Percentiles rank a stretch among this genome's conserved stretches.
These are phyloP conservation scores for Physella acuta DNA, from an alignment of 1,140 invertebrate species.

Conservation along the genomic window DNA sequence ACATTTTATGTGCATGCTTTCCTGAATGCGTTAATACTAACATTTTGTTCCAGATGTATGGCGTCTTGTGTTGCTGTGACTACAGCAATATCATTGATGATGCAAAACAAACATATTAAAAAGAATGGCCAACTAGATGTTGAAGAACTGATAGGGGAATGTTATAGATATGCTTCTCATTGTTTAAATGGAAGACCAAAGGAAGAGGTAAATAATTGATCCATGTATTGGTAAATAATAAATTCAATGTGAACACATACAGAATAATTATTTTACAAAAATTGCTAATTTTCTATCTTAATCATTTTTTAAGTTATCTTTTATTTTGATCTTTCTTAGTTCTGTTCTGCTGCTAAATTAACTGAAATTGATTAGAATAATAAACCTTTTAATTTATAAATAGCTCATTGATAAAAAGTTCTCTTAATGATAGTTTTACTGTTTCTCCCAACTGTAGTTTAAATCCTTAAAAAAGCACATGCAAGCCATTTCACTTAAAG, in stretches of 20 bases:
- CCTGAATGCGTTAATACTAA: not conserved
- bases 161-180: conserved; percentile 43
- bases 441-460: conserved; percentile 30
- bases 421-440: not conserved
- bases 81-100: conserved; percentile 47
- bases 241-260: not conserved
- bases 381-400: not conserved
- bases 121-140: conserved; percentile 47
- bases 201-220: conserved; percentile 39
- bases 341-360: no score
- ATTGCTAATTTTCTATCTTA: not conserved
- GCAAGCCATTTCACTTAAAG: conserved; percentile 42
- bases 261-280: not conserved
- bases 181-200: conserved; percentile 37
- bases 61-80: conserved; percentile 54
- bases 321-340: no score
- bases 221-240: not conserved
- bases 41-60: conserved; percentile 41
- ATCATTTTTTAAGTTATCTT: not conserved
- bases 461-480: conserved; percentile 49
- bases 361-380: not conserved
- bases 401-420: not conserved
- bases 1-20: no score
- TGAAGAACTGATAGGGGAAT: conserved; percentile 44
- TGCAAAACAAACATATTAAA: conserved; percentile 50